Base-by-base conservation (phyloP, 2,113 vertebrate species). In the Limnothrissa miodon region DNA sequence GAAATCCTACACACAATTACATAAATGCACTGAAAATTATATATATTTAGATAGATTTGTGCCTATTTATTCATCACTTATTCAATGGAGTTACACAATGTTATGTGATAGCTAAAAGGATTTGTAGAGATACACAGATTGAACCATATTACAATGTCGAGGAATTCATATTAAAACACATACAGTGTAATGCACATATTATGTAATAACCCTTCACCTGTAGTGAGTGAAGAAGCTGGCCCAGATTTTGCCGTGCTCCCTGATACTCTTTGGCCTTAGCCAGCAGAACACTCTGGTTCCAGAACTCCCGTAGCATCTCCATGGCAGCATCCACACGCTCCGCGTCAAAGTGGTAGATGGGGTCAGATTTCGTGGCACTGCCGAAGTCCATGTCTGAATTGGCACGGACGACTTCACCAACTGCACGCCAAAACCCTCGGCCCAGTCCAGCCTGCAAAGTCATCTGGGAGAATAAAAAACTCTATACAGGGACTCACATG, bases 321-420 rank as follows among this genome's bases (percentile, higher is more conserved):
- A 81, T 91, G 29, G 93, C 92, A 42, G 85, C 90, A 46, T 89
- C 87, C 48, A 96, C 87, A 1, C 81, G 88, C 87, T 97, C 96
- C 0, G 96, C 95, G 87, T 97, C 95, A 46, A 97, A 97, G 89
- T 97, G 96, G 86, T 95, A 93, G 53, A 95, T 86, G 0, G 96
- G 96, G 85, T 97, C 89, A 0, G 91, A 92, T 56, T 84, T 90
- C 4, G 94, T 95, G 79, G 92, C 85, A 11, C 90, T 93, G 79
- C 92, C 86, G 83, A 96, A 97, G 90, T 97, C 96, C 93, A 96
- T 95, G 83, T 89, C 94, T 0, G 93, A 95, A 0, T 96, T 97
- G 84, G 96, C 93, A 5, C 89, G 91, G 56, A 95, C 93, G 79
- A 97, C 95, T 39, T 97, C 95, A 5, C 91, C 90, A 29, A 96